Conservation (phyloP, 2,113 vertebrate species). For the Nettapus auritus region DNA sequence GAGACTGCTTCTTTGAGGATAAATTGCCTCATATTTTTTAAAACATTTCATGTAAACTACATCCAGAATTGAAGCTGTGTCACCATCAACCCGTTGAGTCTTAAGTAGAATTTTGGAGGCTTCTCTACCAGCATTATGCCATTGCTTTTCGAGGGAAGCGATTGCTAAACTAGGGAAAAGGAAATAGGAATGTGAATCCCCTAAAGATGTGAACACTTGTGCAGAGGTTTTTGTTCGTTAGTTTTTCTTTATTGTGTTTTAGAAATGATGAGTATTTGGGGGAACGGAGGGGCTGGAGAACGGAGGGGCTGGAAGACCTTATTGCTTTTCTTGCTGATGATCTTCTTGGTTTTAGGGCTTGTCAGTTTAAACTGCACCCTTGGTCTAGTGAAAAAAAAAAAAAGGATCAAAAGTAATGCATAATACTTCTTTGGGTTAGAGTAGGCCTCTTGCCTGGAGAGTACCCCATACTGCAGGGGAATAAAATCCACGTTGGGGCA, state of each 20-base stretch:
- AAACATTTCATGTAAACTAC: neutral
- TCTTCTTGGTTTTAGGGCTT: neutral
- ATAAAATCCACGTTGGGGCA: neutral
- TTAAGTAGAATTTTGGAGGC: neutral
- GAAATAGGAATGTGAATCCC: neutral
- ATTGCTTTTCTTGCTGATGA: neutral
- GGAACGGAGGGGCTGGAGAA: no score
- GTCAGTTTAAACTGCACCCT: neutral
- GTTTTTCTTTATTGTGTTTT: neutral
- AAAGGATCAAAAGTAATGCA: neutral
- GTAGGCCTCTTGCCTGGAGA: no score
- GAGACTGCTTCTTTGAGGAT: neutral
- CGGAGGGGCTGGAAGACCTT: no score
- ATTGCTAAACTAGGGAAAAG: neutral
- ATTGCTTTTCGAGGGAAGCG: neutral
- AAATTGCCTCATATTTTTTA: neutral
- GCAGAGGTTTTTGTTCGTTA: neutral
- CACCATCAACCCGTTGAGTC: rapidly evolving
- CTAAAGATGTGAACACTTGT: neutral
- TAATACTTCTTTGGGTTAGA: neutral
- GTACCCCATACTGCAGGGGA: neutral
- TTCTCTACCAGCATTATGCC: neutral
- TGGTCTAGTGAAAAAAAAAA: neutral
- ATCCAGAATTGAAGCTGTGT: neutral
- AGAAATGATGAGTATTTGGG: neutral